phyloP scores from a whole-genome alignment of 2,113 vertebrate genomes.

The Daphoenositta chrysoptera region DNA sequence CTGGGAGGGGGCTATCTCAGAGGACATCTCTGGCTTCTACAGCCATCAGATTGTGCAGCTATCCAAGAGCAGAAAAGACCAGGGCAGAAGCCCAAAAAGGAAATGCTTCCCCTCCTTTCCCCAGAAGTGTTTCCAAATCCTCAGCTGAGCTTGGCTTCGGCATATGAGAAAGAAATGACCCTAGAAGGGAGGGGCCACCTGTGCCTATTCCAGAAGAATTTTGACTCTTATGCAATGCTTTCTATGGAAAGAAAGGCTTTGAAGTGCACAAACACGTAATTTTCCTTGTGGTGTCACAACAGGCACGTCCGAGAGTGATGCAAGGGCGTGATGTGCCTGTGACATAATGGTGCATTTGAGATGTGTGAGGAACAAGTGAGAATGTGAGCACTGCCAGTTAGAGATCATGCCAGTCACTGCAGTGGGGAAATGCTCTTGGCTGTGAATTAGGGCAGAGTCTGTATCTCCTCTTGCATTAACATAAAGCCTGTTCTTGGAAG shows the following conservation, averaged over 20 bases:
- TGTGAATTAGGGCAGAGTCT: background rate
- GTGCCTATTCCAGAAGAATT: background rate
- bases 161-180: background rate
- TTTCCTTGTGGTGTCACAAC: background rate
- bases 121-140: conserved; percentile 3
- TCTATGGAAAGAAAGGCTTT: background rate
- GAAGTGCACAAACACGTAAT: background rate
- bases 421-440: background rate
- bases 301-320: accelerated
- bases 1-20: background rate
- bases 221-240: background rate
- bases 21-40: background rate
- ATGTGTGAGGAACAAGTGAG: background rate
- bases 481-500: conserved; percentile 8
- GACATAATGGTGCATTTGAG: background rate
- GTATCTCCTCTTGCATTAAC: background rate
- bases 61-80: background rate
- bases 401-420: accelerated
- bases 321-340: background rate
- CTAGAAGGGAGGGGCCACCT: background rate
- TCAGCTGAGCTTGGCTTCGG: background rate
- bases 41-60: background rate
- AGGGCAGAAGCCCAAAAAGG: background rate
- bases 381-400: background rate
- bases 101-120: background rate